Conservation (phyloP, 2,888 invertebrate genomes). For the Carcina quercana region DNA sequence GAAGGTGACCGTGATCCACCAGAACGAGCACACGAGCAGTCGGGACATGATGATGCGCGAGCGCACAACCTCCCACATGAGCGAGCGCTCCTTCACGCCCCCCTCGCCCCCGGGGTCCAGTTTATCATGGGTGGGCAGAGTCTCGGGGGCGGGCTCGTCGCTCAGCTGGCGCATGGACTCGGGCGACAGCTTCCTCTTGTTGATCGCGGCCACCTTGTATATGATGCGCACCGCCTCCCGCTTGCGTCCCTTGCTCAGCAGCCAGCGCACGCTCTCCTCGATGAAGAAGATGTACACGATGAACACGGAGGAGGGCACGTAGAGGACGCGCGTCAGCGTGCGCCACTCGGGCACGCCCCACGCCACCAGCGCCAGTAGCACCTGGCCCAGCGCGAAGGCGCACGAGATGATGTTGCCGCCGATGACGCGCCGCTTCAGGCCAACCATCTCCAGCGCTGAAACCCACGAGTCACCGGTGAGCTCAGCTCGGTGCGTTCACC, state of each 20-base stretch:
- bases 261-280: slow-evolving; percentile 82
- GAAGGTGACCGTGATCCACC: slow-evolving; percentile 87
- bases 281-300: slow-evolving; percentile 76
- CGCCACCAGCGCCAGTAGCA: slow-evolving; percentile 75
- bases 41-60: slow-evolving; percentile 70
- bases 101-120: slow-evolving; percentile 3
- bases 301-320: slow-evolving; percentile 77
- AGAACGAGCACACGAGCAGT: slow-evolving; percentile 79
- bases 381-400: slow-evolving; percentile 79
- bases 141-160: slow-evolving; percentile 14
- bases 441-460: slow-evolving; percentile 80
- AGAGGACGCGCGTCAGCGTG: slow-evolving; percentile 73
- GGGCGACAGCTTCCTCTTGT: slow-evolving; percentile 50
- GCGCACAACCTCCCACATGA: slow-evolving; percentile 53
- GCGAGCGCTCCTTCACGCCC: slow-evolving; percentile 18
- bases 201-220: slow-evolving; percentile 58
- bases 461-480: slow-evolving; percentile 11
- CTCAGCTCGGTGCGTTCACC: neutral
- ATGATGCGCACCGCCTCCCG: slow-evolving; percentile 68
- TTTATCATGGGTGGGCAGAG: neutral
- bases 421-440: slow-evolving; percentile 77
- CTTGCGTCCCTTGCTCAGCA: slow-evolving; percentile 76
- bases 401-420: slow-evolving; percentile 79
- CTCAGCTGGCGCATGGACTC: slow-evolving; percentile 35
- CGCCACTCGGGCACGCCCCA: slow-evolving; percentile 80